These are phyloP conservation scores for Nemapogon koenigi DNA, from an alignment of 2,888 invertebrate genomes.

Conservation along the genomic window DNA sequence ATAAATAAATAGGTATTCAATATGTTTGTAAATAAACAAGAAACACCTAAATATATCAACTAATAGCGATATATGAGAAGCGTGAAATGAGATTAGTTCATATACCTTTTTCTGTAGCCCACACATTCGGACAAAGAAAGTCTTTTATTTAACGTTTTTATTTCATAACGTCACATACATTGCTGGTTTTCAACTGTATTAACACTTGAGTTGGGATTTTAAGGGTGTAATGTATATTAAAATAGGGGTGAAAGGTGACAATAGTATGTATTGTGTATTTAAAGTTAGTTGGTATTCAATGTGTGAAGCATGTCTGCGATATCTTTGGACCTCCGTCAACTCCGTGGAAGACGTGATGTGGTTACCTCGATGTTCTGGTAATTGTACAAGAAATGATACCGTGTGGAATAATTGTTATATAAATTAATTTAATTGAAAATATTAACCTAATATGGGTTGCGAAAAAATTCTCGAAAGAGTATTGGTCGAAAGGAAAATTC, in stretches of 20 bases:
- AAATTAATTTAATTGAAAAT: too few species aligned
- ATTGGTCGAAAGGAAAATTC: too few species aligned
- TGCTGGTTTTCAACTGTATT: constrained; percentile 3
- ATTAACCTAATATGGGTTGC: too few species aligned
- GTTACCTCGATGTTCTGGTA: constrained; percentile 18
- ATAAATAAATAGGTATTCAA: too few species aligned
- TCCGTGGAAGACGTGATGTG: constrained; percentile 20
- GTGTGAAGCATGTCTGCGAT: constrained; percentile 10
- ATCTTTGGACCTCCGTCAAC: constrained; percentile 19
- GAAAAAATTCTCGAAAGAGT: too few species aligned
- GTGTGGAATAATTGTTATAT: too few species aligned
- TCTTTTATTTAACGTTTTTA: neutral
- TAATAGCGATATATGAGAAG: constrained; percentile 4
- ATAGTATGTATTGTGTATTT: too few species aligned
- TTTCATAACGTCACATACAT: neutral
- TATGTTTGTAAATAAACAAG: constrained; percentile 5
- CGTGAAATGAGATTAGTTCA: constrained; percentile 7
- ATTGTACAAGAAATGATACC: constrained; percentile 4
- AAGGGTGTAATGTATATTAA: too few species aligned
- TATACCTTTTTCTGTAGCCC: constrained; percentile 1
- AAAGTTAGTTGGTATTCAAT: constrained; percentile 23
- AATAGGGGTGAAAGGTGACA: too few species aligned
- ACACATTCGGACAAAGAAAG: neutral
- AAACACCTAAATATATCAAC: neutral
- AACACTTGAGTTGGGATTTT: too few species aligned